phyloP scores from a whole-genome alignment of 2,888 invertebrate species.

The Cartodere bifasciata region DNA sequence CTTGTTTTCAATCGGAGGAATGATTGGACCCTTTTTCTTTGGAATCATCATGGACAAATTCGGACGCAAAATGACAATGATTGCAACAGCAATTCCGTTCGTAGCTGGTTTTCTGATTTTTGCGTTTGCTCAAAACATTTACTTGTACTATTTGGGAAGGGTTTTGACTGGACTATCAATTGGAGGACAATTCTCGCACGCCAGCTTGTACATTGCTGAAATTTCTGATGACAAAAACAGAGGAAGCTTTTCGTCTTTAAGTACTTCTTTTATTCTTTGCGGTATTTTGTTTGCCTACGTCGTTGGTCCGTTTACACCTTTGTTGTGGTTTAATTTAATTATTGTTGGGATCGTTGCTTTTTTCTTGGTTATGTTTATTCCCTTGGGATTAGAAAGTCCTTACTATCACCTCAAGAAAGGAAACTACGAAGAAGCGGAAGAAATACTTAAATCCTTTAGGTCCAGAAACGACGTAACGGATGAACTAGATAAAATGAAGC shows the following conservation, averaged over 20 bases:
- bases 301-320: conserved; percentile 57
- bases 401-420: conserved; percentile 48
- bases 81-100: conserved; percentile 34
- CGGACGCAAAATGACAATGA: conserved; percentile 53
- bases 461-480: conserved; percentile 29
- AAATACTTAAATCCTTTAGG: conserved; percentile 46
- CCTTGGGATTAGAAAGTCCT: conserved; percentile 71
- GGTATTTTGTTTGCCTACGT: conserved; percentile 59
- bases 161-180: conserved; percentile 47
- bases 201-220: conserved; percentile 78
- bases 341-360: conserved; percentile 33
- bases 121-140: conserved; percentile 18
- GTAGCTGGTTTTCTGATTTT: conserved; percentile 17
- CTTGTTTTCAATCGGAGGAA: conserved; percentile 36
- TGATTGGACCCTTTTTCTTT: conserved; percentile 51
- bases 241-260: conserved; percentile 52
- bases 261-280: conserved; percentile 56
- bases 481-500: conserved; percentile 8
- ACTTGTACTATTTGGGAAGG: conserved; percentile 31
- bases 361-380: conserved; percentile 41
- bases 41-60: conserved; percentile 50
- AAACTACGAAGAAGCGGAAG: conserved; percentile 36
- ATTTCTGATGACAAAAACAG: conserved; percentile 62
- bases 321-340: conserved; percentile 46
- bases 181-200: conserved; percentile 58